A percentile compares a stretch with the other conserved stretches of the same genome.
Conservation (phyloP, 2,888 invertebrate genomes). For the Pristionchus exspectatus region DNA sequence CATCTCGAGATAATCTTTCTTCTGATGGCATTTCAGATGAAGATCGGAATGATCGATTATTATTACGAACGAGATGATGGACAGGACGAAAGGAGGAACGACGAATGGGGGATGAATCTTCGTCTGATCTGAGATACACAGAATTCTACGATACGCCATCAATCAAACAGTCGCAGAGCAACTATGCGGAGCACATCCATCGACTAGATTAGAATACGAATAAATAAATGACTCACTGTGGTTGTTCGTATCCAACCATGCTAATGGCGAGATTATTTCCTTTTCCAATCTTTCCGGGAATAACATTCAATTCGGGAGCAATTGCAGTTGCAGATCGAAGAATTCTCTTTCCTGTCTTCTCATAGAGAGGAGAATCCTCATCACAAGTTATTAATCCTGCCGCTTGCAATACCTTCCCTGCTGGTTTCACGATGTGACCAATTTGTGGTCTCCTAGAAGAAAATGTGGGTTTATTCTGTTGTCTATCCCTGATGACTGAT, state of each 20-base stretch:
- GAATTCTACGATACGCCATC: not conserved
- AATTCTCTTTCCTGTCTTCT: constrained; percentile 39
- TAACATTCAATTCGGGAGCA: not conserved
- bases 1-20: not conserved
- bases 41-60: not conserved
- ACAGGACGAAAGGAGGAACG: not conserved
- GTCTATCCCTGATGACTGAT: no score
- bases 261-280: constrained; percentile 41
- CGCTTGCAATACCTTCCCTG: not conserved
- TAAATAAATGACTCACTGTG: not conserved
- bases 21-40: not conserved
- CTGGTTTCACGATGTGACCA: not conserved
- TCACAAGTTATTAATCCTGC: not conserved
- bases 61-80: not conserved
- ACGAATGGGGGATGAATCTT: not conserved
- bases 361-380: constrained; percentile 44
- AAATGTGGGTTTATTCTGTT: not conserved
- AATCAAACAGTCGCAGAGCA: not conserved
- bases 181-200: not conserved
- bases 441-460: not conserved
- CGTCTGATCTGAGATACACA: constrained; percentile 1
- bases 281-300: not conserved
- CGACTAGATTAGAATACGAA: not conserved
- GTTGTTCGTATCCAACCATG: constrained; percentile 53
- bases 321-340: not conserved